Evolutionary conservation across 2,888 invertebrate species (phyloP).

Genomic region (Drosophila leonis): DNA sequence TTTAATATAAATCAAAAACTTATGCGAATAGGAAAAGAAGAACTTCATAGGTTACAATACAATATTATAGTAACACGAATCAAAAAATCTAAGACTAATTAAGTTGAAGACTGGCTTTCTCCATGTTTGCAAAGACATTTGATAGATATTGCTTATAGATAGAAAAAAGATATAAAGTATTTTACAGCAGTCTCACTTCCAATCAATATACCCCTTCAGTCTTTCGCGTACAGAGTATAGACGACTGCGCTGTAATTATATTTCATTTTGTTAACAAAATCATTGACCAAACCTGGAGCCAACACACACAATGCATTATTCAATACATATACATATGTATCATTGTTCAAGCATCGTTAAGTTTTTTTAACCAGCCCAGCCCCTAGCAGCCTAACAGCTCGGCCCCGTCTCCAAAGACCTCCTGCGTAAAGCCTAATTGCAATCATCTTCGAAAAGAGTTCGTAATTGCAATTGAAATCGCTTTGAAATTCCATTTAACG

Average conservation of each 20-base stretch:
- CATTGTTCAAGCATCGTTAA: constrained; percentile 61
- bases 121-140: too few relatives aligned
- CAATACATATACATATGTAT: constrained; percentile 47
- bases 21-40: too few relatives aligned
- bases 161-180: too few relatives aligned
- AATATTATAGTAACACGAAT: too few relatives aligned
- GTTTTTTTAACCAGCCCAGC: constrained; percentile 17
- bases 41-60: too few relatives aligned
- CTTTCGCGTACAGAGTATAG: background rate
- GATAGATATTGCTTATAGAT: too few relatives aligned
- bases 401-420: constrained; percentile 25
- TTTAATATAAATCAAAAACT: too few relatives aligned
- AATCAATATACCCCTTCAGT: background rate
- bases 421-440: constrained; percentile 48
- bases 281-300: constrained; percentile 23
- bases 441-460: constrained; percentile 47
- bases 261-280: constrained; percentile 73
- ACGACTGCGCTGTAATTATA: constrained; percentile 21
- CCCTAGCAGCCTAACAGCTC: constrained; percentile 10
- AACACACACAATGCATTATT: constrained; percentile 65
- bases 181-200: background rate
- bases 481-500: constrained; percentile 51
- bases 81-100: too few relatives aligned
- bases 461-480: constrained; percentile 45
- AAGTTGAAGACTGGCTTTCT: too few relatives aligned